Conservation (phyloP, 2,797 vertebrate genomes). For the Bovichtus variegatus region DNA sequence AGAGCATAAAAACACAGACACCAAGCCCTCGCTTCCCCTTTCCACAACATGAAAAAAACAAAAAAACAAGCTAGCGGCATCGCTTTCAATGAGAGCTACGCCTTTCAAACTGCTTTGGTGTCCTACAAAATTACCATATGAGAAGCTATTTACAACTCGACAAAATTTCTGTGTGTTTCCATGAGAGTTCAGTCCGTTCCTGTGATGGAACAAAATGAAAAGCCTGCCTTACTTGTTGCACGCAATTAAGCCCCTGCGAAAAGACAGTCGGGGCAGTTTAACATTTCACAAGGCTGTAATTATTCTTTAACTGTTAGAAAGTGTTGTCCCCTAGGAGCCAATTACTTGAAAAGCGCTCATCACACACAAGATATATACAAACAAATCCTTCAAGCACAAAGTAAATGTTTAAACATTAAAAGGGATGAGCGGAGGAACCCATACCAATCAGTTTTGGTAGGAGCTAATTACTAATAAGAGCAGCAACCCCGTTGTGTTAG, state of each 20-base stretch:
- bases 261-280: slow-evolving; percentile 94
- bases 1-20: slow-evolving; percentile 77
- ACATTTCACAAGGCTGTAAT: slow-evolving; percentile 98
- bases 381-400: slow-evolving; percentile 99
- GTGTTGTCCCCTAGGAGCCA: slow-evolving; percentile 97
- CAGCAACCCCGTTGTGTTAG: slow-evolving; percentile 92
- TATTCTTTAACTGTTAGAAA: slow-evolving; percentile 98
- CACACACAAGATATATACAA: slow-evolving; percentile 97
- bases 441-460: slow-evolving; percentile 93
- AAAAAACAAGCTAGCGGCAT: slow-evolving; percentile 68
- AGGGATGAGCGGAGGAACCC: slow-evolving; percentile 93
- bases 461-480: slow-evolving; percentile 98
- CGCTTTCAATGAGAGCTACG: slow-evolving; percentile 81
- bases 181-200: slow-evolving; percentile 91
- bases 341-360: slow-evolving; percentile 99
- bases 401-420: slow-evolving; percentile 99
- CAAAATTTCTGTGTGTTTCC: slow-evolving; percentile 91
- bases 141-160: slow-evolving; percentile 91
- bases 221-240: slow-evolving; percentile 96
- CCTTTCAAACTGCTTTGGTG: slow-evolving; percentile 88
- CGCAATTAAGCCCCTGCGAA: slow-evolving; percentile 94
- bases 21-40: slow-evolving; percentile 64
- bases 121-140: slow-evolving; percentile 92
- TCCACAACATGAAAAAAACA: slow-evolving; percentile 63
- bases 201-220: slow-evolving; percentile 93